Percentiles rank a stretch among this genome's conserved stretches.
phyloP scores from a whole-genome alignment of 2,888 invertebrate genomes.

The Lissocephala sabroskyi region DNA sequence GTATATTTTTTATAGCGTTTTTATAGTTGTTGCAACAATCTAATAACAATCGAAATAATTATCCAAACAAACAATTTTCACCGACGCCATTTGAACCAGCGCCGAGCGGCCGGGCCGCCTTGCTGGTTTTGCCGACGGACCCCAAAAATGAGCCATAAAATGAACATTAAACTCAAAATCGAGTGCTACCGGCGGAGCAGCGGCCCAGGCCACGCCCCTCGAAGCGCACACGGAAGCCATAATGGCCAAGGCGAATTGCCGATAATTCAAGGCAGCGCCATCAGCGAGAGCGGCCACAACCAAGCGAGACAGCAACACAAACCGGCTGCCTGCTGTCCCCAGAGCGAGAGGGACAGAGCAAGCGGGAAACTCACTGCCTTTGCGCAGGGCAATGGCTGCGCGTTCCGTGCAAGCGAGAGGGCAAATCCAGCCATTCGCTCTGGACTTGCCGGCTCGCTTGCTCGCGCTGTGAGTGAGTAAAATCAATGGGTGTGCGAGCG shows the following conservation, averaged over 20 bases:
- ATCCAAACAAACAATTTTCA: constrained; percentile 62
- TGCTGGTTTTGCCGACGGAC: constrained; percentile 33
- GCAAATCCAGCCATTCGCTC: neutral
- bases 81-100: constrained; percentile 40
- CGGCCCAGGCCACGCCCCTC: constrained; percentile 58
- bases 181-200: constrained; percentile 51
- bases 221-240: constrained; percentile 71
- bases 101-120: constrained; percentile 13
- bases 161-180: constrained; percentile 49
- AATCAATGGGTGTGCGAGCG: constrained; percentile 57
- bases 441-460: no score
- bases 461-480: constrained; percentile 46
- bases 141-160: constrained; percentile 58
- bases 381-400: constrained; percentile 52
- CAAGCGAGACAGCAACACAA: neutral
- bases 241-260: constrained; percentile 67
- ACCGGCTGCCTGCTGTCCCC: neutral
- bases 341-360: neutral
- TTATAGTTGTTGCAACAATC: constrained; percentile 69
- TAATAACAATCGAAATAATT: constrained; percentile 69
- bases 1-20: constrained; percentile 64
- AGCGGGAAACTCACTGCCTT: constrained; percentile 8
- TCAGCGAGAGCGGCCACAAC: constrained; percentile 15
- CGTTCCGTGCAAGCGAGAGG: constrained; percentile 23
- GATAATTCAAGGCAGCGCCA: constrained; percentile 65